Conservation (phyloP, 2,797 vertebrate species). For the Choloepus didactylus region DNA sequence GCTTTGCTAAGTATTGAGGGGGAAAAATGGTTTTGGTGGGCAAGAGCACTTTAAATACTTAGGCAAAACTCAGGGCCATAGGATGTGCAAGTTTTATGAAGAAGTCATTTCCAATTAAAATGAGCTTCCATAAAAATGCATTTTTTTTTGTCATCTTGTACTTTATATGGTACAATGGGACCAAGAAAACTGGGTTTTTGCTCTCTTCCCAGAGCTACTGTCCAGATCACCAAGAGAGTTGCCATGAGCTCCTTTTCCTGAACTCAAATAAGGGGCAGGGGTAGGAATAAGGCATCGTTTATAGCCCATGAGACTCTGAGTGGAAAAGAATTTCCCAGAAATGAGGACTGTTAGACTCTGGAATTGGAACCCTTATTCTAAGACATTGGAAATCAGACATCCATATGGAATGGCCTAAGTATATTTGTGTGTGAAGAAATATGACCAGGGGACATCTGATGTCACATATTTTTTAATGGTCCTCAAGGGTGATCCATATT, state of each 20-base stretch:
- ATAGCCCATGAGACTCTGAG: background rate
- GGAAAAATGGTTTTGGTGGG: conserved; percentile 68
- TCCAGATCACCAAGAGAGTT: background rate
- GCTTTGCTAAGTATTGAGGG: conserved; percentile 58
- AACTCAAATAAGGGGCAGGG: conserved; percentile 6
- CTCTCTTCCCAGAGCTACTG: background rate
- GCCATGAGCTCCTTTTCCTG: background rate
- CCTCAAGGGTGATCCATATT: background rate
- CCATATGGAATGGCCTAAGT: background rate
- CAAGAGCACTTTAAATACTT: conserved; percentile 59
- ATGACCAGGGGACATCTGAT: conserved; percentile 26
- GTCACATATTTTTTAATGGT: background rate
- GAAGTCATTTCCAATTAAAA: conserved; percentile 61
- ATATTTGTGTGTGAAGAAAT: conserved; percentile 49
- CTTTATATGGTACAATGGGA: conserved; percentile 25
- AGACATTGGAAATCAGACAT: conserved; percentile 36
- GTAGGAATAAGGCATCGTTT: background rate
- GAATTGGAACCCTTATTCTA: background rate
- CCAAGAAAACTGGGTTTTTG: background rate
- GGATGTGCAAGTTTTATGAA: conserved; percentile 27
- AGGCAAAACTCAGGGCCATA: conserved; percentile 50
- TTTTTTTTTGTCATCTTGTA: conserved; percentile 29
- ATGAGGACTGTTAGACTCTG: background rate
- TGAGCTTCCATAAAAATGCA: conserved; percentile 11
- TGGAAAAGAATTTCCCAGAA: conserved; percentile 5